Percentiles rank a stretch among this genome's conserved stretches.
These are phyloP conservation scores for Dynastes grantii DNA, from an alignment of 2,888 invertebrate species.

Conservation along the genomic window DNA sequence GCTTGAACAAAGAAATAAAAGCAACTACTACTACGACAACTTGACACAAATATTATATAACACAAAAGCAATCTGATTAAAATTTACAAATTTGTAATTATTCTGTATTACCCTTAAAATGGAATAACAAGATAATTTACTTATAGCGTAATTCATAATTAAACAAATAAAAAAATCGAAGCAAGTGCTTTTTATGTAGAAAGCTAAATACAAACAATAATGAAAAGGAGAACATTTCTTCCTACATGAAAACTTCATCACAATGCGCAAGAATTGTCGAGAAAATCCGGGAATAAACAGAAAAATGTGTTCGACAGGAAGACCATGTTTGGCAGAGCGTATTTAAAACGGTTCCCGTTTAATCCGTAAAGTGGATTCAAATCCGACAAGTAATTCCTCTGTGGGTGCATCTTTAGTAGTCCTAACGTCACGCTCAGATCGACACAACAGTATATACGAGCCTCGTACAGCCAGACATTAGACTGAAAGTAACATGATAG, in stretches of 20 bases:
- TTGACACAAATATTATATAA: too few species aligned
- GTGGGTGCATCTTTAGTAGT: slow-evolving; percentile 61
- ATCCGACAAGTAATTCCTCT: slow-evolving; percentile 65
- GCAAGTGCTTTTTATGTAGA: too few species aligned
- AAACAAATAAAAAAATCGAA: too few species aligned
- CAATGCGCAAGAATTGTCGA: slow-evolving; percentile 17
- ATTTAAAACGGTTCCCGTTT: slow-evolving; percentile 62
- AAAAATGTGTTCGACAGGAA: slow-evolving; percentile 52
- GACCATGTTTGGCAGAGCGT: slow-evolving; percentile 54
- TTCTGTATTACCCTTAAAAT: too few species aligned
- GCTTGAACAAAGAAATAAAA: too few species aligned
- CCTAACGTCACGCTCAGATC: slow-evolving; percentile 47
- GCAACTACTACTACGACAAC: too few species aligned
- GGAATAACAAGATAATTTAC: too few species aligned
- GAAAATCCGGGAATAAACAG: slow-evolving; percentile 52
- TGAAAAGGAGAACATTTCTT: slow-evolving; percentile 23
- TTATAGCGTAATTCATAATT: too few species aligned
- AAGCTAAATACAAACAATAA: too few species aligned
- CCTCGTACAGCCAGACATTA: not conserved
- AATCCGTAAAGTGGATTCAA: slow-evolving; percentile 70
- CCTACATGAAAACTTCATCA: slow-evolving; percentile 36
- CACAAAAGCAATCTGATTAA: too few species aligned
- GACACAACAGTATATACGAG: not conserved
- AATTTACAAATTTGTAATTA: too few species aligned
- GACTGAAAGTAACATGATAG: slow-evolving; percentile 43